Percentiles rank a stretch among this genome's conserved stretches.
Evolutionary conservation across 2,113 vertebrate genomes (phyloP).

Genomic region (Pygoscelis adeliae): DNA sequence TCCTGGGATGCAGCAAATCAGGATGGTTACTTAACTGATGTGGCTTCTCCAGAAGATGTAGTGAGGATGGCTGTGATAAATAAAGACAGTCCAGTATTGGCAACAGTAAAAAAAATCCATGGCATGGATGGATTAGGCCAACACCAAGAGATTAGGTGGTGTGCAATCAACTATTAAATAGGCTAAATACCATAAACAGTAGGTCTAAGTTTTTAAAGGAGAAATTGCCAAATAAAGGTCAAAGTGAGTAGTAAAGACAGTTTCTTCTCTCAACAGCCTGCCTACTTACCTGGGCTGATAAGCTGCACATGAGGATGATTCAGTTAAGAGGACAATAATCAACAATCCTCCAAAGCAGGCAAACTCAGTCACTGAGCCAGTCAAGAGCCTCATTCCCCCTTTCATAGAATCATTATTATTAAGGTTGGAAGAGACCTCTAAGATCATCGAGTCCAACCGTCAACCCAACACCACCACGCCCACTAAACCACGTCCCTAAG

Average conservation of each 20-base stretch:
- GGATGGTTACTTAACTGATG: neutral
- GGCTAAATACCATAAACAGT: neutral
- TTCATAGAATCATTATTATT: neutral
- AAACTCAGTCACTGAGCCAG: neutral
- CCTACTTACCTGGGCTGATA: slow-evolving; percentile 28
- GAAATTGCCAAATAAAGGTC: slow-evolving; percentile 1
- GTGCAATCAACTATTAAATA: neutral
- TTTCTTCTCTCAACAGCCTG: neutral
- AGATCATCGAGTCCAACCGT: too few species aligned
- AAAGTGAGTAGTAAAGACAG: neutral
- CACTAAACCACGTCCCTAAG: too few species aligned
- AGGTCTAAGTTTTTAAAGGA: neutral
- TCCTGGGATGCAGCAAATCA: neutral
- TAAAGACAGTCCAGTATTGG: neutral
- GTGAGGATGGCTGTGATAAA: neutral
- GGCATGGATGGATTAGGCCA: neutral
- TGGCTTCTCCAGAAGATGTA: neutral
- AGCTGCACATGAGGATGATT: neutral
- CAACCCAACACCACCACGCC: too few species aligned
- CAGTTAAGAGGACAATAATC: slow-evolving; percentile 47
- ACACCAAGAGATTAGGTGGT: neutral
- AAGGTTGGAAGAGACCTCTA: too few species aligned
- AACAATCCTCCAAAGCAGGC: slow-evolving; percentile 19
- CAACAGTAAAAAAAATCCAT: neutral
- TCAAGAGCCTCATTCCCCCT: neutral